phyloP scores from a whole-genome alignment of 2,888 invertebrate genomes.

The Mimachlamys varia region DNA sequence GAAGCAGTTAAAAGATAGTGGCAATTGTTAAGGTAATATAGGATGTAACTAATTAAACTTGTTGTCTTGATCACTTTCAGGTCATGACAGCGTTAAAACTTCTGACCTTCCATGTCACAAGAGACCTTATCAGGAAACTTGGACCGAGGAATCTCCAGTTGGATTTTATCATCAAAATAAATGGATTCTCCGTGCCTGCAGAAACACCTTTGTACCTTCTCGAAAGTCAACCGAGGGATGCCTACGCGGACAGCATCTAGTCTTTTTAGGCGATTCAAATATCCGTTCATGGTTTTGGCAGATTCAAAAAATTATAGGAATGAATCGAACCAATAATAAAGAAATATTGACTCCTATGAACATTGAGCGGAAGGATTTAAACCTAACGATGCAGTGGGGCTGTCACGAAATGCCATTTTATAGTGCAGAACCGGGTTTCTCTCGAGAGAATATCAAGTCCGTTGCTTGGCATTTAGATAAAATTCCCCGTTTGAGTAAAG shows the following conservation, averaged over 20 bases:
- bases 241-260: not conserved
- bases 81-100: not conserved
- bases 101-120: not conserved
- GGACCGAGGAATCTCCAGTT: constrained; percentile 32
- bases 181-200: constrained; percentile 19
- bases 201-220: not conserved
- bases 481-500: not conserved
- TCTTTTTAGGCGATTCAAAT: constrained; percentile 41
- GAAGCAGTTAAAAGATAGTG: too few relatives aligned
- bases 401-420: constrained; percentile 41
- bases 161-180: constrained; percentile 40
- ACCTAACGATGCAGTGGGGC: constrained; percentile 39
- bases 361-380: not conserved
- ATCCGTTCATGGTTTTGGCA: constrained; percentile 37
- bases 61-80: not conserved
- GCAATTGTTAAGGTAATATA: too few relatives aligned
- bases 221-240: not conserved
- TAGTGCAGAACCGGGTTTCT: not conserved
- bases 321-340: not conserved
- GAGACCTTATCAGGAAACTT: not conserved
- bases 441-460: not conserved
- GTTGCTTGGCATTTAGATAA: constrained; percentile 38
- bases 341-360: not conserved
- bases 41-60: too few relatives aligned
- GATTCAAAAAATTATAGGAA: not conserved